Evolutionary conservation across 2,888 invertebrate genomes (phyloP), one percentile per base, ranked within the genome.

Genomic region (Drosophila formosana): DNA sequence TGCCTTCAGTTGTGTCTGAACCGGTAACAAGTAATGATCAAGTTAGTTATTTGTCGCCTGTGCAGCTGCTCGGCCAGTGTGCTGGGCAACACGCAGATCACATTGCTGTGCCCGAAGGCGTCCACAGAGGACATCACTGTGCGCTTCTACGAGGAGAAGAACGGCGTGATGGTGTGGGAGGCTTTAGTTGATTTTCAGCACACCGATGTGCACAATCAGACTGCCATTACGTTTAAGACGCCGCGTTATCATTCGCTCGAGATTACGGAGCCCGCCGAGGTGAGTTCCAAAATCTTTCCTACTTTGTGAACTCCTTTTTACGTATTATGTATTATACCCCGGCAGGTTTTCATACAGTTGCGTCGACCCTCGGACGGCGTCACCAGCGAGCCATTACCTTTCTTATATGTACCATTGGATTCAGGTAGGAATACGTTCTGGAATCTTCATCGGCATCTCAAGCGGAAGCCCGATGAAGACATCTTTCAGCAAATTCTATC

Each of bases 21-120:
- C 95, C 97, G 30, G 98, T 93, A 98, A 99, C 93, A 98, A 98
- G 98, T 98, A 41, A 97, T 98, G 95, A 97, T 96, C 77, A 98
- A 98, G 93, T 94, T 98, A 84, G 95, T 96, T 60, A 98, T 99
- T 76, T 96, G 96, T 91, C 96, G 97, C 88, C 93, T 98, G 80
- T 97, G 97, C 91, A 96, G 97, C 92, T 97, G 96, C 91, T 95
- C 97, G 50, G 97, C 97, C 45, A 94, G 96, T 39, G 97, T 96
- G 0, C 94, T 95, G 65, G 98, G 98, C 13, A 97, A 97, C 34
- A 95, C 96, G 81, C 97, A 98, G 90, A 96, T 99, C 82, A 97
- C 98, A 76, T 93, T 99, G 75, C 94, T 99, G n/a, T 98, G 98
- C 92, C 98, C 98, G 93, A 98, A 98, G 94, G 95, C 96, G 68